Percentiles rank a stretch among this genome's conserved stretches.
These are phyloP conservation scores for Brachyopa scutellaris DNA, from an alignment of 2,888 invertebrate genomes.

Conservation along the genomic window DNA sequence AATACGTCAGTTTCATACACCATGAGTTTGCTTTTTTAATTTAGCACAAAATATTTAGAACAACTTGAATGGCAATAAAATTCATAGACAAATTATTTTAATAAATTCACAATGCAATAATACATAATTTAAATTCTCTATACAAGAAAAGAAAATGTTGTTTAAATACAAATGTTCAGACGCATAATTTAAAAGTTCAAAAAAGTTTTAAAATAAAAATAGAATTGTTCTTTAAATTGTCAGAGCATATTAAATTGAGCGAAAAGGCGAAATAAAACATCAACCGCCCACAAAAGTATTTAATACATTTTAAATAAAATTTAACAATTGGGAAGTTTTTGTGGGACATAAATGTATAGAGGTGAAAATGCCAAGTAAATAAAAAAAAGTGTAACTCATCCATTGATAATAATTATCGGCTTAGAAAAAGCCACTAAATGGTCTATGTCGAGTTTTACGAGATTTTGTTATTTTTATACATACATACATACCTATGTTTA, in stretches of 20 bases:
- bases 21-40: too few species aligned
- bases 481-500: too few species aligned
- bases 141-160: too few species aligned
- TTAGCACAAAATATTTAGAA: too few species aligned
- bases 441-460: constrained; percentile 18
- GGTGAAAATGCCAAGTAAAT: not conserved
- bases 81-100: too few species aligned
- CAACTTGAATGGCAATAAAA: too few species aligned
- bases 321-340: not conserved
- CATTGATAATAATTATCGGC: not conserved
- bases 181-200: constrained; percentile 20
- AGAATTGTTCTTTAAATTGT: constrained; percentile 10
- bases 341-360: not conserved
- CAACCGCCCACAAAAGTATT: constrained; percentile 26
- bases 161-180: constrained; percentile 13
- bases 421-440: constrained; percentile 11
- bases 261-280: not conserved
- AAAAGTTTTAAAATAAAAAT: too few species aligned
- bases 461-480: too few species aligned
- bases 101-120: too few species aligned
- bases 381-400: not conserved
- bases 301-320: constrained; percentile 29
- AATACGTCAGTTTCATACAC: too few species aligned
- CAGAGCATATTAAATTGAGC: constrained; percentile 2
- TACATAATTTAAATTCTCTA: too few species aligned